Base-by-base conservation (phyloP, 2,113 vertebrate species). In the Anthoscopus minutus region DNA sequence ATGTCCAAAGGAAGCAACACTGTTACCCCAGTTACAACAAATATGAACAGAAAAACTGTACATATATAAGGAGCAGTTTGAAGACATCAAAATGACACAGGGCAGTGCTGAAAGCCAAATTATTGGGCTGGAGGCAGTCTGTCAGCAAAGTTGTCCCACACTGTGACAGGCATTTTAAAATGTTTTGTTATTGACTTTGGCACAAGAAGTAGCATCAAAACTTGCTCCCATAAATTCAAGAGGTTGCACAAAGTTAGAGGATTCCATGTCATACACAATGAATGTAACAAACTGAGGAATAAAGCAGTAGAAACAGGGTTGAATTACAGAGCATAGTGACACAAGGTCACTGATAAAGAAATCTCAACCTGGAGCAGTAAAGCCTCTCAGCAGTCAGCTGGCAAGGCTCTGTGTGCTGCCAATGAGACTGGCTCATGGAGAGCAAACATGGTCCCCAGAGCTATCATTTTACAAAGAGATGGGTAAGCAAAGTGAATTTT, bases 391-490 rank as follows among this genome's bases (percentile, higher is more conserved):
- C 35, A 72, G 57, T 33, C 37, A 35, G n/a, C 12, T 13, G n/a
- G 40, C 60, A 38, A 11, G 16, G 38, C 23, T 37, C 7, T 0
- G 0, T 4, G 35, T 12, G 61, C 28, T 48, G 45, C 21, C 70
- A 69, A 15, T 0, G 0, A 35, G 8, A 53, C 12, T 14, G 31
- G 44, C 13, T 76, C 11, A 57, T 28, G 31, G 50, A 88, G n/a
- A 42, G 31, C 28, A 35, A 90, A 65, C 40, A n/a, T 0, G 0
- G 38, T 9, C 7, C 15, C 21, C 4, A 2, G 44, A 47, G 27
- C 11, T 60, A 61, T 0, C 27, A 67, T 86, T 83, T 61, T 35
- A 47, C 10, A 47, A n/a, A 73, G 48, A 74, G 5, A 11, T 4
- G 8, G 24, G 9, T 56, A 81, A 81, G 54, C 66, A 71, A 60